phyloP scores from a whole-genome alignment of 1,140 invertebrate species.

The Panonychus citri region DNA sequence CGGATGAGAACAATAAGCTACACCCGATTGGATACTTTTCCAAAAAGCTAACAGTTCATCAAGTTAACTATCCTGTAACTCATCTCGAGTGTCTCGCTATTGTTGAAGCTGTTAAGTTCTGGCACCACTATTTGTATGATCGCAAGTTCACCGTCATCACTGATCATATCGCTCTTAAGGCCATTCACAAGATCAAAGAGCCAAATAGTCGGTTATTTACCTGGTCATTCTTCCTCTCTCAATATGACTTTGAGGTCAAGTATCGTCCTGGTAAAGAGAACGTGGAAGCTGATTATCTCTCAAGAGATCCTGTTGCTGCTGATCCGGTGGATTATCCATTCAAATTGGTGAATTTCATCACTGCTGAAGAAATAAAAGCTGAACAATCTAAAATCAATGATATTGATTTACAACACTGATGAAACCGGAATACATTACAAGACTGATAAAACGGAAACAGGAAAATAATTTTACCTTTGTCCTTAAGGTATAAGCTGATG shows the following conservation, averaged over 20 bases:
- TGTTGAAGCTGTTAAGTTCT: slow-evolving; percentile 2
- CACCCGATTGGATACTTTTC: too few relatives aligned
- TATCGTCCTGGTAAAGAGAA: slow-evolving; percentile 1
- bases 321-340: too few relatives aligned
- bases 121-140: slow-evolving; percentile 4
- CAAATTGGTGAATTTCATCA: neutral
- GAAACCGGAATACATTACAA: neutral
- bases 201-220: neutral
- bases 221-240: neutral
- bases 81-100: slow-evolving; percentile 7
- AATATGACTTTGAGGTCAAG: slow-evolving; percentile 3
- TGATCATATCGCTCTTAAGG: slow-evolving; percentile 2
- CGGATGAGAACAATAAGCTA: neutral
- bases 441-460: neutral
- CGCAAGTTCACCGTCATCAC: slow-evolving; percentile 3
- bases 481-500: neutral
- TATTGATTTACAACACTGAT: neutral
- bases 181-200: neutral
- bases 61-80: neutral
- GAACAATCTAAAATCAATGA: neutral
- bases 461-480: neutral
- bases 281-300: slow-evolving; percentile 5
- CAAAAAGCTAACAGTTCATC: neutral
- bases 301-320: too few relatives aligned
- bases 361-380: neutral